These are phyloP conservation scores for Oenanthe oenanthe DNA, from an alignment of 2,113 vertebrate genomes.

Conservation along the genomic window DNA sequence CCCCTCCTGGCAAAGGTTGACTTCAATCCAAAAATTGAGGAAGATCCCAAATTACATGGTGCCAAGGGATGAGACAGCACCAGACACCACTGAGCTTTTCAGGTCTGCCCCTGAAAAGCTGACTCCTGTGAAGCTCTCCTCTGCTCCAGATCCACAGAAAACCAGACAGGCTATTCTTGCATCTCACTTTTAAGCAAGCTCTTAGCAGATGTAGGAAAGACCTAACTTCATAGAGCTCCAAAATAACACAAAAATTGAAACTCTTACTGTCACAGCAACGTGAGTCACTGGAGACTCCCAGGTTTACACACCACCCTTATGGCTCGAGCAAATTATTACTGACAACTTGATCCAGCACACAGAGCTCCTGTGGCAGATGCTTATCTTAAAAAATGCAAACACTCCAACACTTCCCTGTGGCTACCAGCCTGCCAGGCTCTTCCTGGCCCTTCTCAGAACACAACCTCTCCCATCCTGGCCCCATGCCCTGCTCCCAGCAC, in stretches of 20 bases:
- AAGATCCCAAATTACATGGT: not conserved
- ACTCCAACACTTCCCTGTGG: not conserved
- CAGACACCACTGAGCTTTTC: not conserved
- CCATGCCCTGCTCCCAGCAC: not conserved
- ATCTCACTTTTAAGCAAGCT: not conserved
- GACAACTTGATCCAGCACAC: not conserved
- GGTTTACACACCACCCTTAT: not conserved
- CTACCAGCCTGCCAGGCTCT: not conserved
- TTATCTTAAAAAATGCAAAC: conserved; percentile 9
- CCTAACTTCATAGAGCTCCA: not conserved
- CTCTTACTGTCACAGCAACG: not conserved
- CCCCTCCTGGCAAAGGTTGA: not conserved
- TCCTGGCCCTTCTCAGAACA: not conserved
- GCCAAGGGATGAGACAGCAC: not conserved
- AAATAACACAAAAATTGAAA: not conserved
- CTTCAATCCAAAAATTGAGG: not conserved
- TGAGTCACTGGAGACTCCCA: not conserved
- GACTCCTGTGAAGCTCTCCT: not conserved
- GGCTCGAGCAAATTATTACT: not conserved
- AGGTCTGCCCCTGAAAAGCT: not conserved
- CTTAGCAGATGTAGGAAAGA: not conserved
- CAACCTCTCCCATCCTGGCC: not conserved
- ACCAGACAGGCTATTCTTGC: not conserved
- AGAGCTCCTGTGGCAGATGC: not conserved
- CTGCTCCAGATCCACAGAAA: not conserved